phyloP scores from a whole-genome alignment of 1,140 invertebrate species.

The Elymnias hypermnestra region DNA sequence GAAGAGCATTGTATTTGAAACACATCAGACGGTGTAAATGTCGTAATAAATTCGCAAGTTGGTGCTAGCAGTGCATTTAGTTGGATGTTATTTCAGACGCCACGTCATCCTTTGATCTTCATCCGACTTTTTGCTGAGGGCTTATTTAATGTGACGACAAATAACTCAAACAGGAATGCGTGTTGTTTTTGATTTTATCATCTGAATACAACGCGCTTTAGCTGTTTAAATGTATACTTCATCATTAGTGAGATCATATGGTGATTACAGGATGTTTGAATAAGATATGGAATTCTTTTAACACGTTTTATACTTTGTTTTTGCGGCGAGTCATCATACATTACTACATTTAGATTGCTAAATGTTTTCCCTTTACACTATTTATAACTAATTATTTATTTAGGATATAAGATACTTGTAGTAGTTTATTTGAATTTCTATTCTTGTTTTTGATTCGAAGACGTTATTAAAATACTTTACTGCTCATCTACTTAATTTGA shows the following conservation, averaged over 20 bases:
- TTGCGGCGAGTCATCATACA: too few species aligned
- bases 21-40: constrained; percentile 23
- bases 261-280: constrained; percentile 36
- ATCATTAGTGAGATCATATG: constrained; percentile 61
- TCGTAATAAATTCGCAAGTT: constrained; percentile 31
- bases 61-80: constrained; percentile 36
- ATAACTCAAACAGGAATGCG: constrained; percentile 63
- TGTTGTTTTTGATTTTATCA: constrained; percentile 57
- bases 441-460: too few species aligned
- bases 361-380: too few species aligned
- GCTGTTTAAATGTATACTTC: constrained; percentile 47
- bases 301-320: background rate
- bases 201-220: constrained; percentile 41
- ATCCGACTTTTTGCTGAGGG: constrained; percentile 60
- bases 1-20: constrained; percentile 32
- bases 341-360: too few species aligned
- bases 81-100: constrained; percentile 57
- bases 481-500: too few species aligned
- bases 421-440: too few species aligned
- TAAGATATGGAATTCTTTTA: constrained; percentile 31
- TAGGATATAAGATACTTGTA: too few species aligned
- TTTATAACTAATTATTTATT: too few species aligned
- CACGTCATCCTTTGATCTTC: constrained; percentile 67
- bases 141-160: constrained; percentile 70
- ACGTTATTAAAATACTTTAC: too few species aligned